Base-by-base conservation (phyloP, 1,140 invertebrate genomes). In the Panulirus ornatus region DNA sequence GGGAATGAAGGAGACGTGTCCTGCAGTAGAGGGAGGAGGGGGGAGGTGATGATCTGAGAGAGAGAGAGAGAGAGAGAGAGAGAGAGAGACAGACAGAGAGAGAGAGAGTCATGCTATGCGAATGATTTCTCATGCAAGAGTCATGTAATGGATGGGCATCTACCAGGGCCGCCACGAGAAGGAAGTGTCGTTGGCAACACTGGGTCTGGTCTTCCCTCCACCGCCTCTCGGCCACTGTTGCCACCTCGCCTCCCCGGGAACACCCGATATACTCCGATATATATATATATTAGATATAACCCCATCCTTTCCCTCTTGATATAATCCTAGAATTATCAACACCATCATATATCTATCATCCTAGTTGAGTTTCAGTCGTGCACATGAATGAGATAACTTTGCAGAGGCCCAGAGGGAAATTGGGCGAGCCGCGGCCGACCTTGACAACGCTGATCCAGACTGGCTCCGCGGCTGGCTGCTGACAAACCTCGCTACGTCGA, bases 111-210 rank as follows among this genome's bases (percentile, higher is more conserved):
- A 19, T 8, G 30, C 78, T 44, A 54, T 47, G 47, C 11, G 47
- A 54, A 54, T 30, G 47, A 81, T 81, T 81, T 58, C 54, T 81
- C 78, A 81, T 81, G 78, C 78, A 54, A 81, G 78, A 81, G 78
- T 44, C 42, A 44, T 34, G 78, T 81, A 42, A 81, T 81, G 78
- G 78, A n/a, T n/a, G 78, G 34, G 14, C 44, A 81, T 81, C 44
- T 81, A 81, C 54, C 78, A 81, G 78, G 44, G n/a, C 27, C 30
- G 22, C n/a, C 22, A 27, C 42, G 42, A 47, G 42, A 44, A 44
- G 75, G 36, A 42, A 44, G 36, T 44, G 75, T 14, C 42, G 75
- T 40, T 78, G 75, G 70, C 70, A 73, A 73, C 27, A 40, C 75
- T 78, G 75, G 42, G n/a, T 14, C 22, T 44, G 34, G 40, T 44